Base-by-base conservation (phyloP, 1,140 invertebrate species). In the Neotoxoptera formosana region DNA sequence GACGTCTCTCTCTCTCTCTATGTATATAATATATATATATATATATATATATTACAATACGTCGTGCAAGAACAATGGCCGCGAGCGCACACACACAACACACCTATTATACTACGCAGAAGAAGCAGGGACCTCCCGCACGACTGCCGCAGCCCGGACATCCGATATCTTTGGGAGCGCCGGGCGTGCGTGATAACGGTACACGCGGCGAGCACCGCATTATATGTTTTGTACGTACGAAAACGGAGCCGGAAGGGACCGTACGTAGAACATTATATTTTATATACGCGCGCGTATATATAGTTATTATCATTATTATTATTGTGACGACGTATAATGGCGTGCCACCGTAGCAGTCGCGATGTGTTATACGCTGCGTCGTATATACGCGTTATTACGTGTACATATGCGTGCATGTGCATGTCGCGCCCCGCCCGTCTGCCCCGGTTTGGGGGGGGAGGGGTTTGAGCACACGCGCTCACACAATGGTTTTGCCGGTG, bases 231-330 rank as follows among this genome's bases (percentile, higher is more conserved):
- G 45, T 47, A 47, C 47, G 11, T 67, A 67, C 21, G 17, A 34
- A 51, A 56, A 90, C 56, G 36, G 41, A 67, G 89, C 89, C 89
- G 89, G 89, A 90, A 67, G 89, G 89, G 56, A 90, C 89, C 21
- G 20, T 30, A 7, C n/a, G n/a, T n/a, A n/a, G n/a, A n/a, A n/a
- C 23, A 36, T 9, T 36, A 34, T 89, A 89, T 14, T 67, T n/a
- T n/a, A n/a, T n/a, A n/a, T n/a, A n/a, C n/a, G 0, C 17, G n/a
- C 4, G 41, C 41, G 41, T 41, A 41, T 41, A 41, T n/a, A n/a
- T n/a, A n/a, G n/a, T n/a, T n/a, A 4, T 41, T 41, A 41, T 34
- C 6, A 34, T 76, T 14, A 67, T 30, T 30, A 76, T 76, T 67
- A n/a, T 67, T 67, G n/a, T n/a, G 60, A 76, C 30, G 60, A 76